Percentiles rank a stretch among this genome's conserved stretches.
These are phyloP conservation scores for Lota lota DNA, from an alignment of 2,113 vertebrate genomes.

Conservation along the genomic window DNA sequence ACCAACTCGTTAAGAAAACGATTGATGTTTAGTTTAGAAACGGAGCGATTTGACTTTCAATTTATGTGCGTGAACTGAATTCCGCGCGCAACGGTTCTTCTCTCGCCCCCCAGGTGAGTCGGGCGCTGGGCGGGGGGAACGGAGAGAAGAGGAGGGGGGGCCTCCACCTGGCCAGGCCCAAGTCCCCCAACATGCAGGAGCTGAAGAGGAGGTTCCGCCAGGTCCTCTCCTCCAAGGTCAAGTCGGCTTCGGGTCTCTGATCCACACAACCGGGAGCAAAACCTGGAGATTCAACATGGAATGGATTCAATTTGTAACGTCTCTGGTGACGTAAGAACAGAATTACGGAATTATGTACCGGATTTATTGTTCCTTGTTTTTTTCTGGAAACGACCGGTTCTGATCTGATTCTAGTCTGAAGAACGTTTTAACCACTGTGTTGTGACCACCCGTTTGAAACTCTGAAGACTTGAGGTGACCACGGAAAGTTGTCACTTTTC, in stretches of 20 bases:
- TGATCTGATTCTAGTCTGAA: no score
- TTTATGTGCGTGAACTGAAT: no score
- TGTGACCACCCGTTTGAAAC: background rate
- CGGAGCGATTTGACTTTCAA: no score
- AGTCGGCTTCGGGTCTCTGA: conserved; percentile 80
- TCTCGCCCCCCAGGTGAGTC: conserved; percentile 67
- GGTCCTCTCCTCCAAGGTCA: conserved; percentile 87
- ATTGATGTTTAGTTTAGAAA: no score
- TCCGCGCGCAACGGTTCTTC: background rate
- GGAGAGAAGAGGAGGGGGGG: conserved; percentile 88
- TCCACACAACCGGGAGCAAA: background rate
- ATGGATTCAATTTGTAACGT: no score
- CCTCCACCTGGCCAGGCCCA: conserved; percentile 86
- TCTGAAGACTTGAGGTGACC: background rate
- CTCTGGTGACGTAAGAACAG: no score
- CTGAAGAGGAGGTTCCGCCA: conserved; percentile 88
- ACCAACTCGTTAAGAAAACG: no score
- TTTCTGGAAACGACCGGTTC: no score
- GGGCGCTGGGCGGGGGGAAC: conserved; percentile 76
- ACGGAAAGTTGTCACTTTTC: conserved; percentile 1
- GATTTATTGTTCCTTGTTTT: no score
- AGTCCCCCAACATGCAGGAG: conserved; percentile 94
- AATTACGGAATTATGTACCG: no score
- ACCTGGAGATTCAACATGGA: no score
- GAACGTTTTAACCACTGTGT: no score